phyloP scores from a whole-genome alignment of 2,888 invertebrate genomes.

The Eutolmus rufibarbis region DNA sequence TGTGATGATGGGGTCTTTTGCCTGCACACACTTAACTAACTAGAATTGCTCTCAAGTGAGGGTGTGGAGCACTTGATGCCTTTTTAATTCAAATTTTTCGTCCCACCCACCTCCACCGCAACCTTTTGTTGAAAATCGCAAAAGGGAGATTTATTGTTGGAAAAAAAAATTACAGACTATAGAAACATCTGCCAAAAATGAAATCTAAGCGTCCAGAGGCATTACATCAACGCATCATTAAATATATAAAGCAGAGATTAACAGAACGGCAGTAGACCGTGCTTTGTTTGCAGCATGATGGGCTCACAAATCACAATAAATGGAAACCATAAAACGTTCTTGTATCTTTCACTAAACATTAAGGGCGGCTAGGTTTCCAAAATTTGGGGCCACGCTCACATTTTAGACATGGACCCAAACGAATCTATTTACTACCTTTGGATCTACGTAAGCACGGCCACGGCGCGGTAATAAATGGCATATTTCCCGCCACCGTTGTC shows the following conservation, averaged over 20 bases:
- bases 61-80: background rate
- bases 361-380: background rate
- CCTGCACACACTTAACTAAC: background rate
- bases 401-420: background rate
- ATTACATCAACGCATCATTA: background rate
- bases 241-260: background rate
- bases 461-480: background rate
- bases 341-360: background rate
- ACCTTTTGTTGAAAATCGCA: background rate
- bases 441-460: background rate
- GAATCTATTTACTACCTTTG: background rate
- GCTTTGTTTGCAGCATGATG: background rate
- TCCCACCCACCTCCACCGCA: background rate
- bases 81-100: background rate
- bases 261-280: background rate
- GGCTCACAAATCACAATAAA: conserved; percentile 6
- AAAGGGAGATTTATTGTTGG: background rate
- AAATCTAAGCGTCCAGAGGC: background rate
- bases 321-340: background rate
- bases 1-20: background rate
- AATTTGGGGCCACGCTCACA: background rate
- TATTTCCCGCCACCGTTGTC: background rate
- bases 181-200: background rate
- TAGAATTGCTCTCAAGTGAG: background rate
- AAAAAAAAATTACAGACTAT: background rate